phyloP scores from a whole-genome alignment of 2,113 vertebrate species.

The Rhabdomys dilectus region DNA sequence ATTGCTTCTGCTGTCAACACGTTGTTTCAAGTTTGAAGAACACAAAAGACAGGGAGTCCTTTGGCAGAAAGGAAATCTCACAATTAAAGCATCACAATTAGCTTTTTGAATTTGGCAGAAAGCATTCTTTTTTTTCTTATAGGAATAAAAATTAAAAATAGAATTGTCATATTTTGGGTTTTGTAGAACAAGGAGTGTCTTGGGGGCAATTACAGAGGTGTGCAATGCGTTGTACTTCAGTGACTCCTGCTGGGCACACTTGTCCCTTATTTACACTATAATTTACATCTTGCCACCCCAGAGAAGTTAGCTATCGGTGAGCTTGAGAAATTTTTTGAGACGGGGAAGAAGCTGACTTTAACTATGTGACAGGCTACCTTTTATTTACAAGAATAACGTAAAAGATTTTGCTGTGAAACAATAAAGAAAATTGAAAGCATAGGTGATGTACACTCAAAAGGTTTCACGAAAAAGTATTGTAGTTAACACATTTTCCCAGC shows the following conservation, averaged over 20 bases:
- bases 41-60: slow-evolving; percentile 9
- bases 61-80: slow-evolving; percentile 21
- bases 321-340: background rate
- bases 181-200: slow-evolving; percentile 16
- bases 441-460: background rate
- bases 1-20: slow-evolving; percentile 1
- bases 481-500: background rate
- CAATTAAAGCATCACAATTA: slow-evolving; percentile 50
- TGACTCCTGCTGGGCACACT: background rate
- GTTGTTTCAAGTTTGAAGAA: slow-evolving; percentile 62
- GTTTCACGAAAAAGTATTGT: background rate
- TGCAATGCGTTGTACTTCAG: slow-evolving; percentile 12
- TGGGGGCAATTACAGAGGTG: background rate
- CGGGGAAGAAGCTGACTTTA: background rate
- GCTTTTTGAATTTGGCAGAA: slow-evolving; percentile 55
- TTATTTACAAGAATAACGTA: slow-evolving; percentile 14
- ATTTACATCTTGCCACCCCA: background rate
- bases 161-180: background rate
- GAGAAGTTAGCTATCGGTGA: background rate
- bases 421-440: background rate
- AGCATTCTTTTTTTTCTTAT: background rate
- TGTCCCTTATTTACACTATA: background rate
- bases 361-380: background rate
- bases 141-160: slow-evolving; percentile 30
- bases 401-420: background rate